Percentiles rank a stretch among this genome's conserved stretches.
Conservation (phyloP, 2,113 vertebrate species). For the Trichechus manatus region DNA sequence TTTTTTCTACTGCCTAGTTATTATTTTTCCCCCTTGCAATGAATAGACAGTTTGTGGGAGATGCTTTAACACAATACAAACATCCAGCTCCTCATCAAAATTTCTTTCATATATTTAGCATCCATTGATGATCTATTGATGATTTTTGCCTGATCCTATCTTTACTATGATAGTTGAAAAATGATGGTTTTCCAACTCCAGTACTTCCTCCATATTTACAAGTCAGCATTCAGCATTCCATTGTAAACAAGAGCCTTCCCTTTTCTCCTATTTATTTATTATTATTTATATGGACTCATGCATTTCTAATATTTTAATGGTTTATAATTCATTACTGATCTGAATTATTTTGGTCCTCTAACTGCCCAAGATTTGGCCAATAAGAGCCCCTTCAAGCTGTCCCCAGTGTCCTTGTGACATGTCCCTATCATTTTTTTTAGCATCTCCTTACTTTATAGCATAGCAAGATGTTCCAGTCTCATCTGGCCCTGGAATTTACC, state of each 20-base stretch:
- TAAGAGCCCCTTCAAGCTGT: neutral
- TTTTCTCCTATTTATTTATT: neutral
- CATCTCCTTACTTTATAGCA: neutral
- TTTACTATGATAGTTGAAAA: neutral
- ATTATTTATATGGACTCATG: neutral
- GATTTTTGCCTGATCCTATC: neutral
- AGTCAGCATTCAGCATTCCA: neutral
- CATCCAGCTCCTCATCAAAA: neutral
- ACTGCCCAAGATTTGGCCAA: neutral
- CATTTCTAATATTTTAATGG: neutral
- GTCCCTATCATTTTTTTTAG: neutral
- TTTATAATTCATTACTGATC: neutral
- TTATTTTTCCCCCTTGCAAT: neutral
- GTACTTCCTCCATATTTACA: neutral
- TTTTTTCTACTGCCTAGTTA: neutral
- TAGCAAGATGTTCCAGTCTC: no score
- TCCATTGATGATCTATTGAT: neutral
- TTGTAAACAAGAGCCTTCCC: neutral
- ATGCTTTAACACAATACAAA: conserved; percentile 22
- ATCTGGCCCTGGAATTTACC: neutral
- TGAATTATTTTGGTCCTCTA: neutral
- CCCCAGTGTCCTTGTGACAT: neutral
- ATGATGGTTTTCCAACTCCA: neutral
- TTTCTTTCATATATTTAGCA: neutral
- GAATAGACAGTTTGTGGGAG: neutral